Base-by-base conservation (phyloP, 2,113 vertebrate genomes). In the Gymnorhina tibicen region DNA sequence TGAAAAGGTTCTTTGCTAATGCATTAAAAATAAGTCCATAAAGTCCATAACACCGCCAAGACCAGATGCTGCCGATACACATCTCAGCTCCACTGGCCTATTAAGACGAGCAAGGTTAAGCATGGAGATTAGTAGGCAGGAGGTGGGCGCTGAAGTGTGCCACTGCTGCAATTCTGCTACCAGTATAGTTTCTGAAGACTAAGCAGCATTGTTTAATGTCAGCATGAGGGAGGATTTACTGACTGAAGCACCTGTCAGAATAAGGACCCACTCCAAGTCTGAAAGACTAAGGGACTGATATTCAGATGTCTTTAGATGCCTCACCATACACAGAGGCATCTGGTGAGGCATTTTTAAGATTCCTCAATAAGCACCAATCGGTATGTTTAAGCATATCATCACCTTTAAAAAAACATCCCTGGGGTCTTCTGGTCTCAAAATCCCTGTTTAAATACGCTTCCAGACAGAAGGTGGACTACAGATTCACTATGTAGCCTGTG, bases 211-310 rank as follows among this genome's bases (percentile, higher is more conserved):
- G 91, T 93, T 95, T 84, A 95, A 96, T 78, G 94, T 92, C 96
- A 95, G 95, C 93, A 78, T 35, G 91, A 95, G 89, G 92, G 76
- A 91, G 91, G 94, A 96, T 95, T 97, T 96, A 95, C 88, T 55
- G 76, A 84, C 89, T 93, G 86, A 96, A 89, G 73, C 83, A 92
- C 79, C 72, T 68, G 19, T 77, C 96, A 91, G 88, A 93, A 73
- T n/a, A 83, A 69, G 91, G 94, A 90, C 91, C 83, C 56, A 33
- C 73, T 86, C 60, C 73, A 92, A 89, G 76, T 47, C 84, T 91
- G 80, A 81, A 89, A 86, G 60, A 86, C 64, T 63, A 23, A 70
- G 27, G 59, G 80, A 49, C 89, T 67, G 86, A 92, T 85, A 90
- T 6, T 94, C 88, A 83, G 35, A 83, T 69, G 82, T 83, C 79